Base-by-base conservation (phyloP, 1,140 invertebrate species). In the Cydia pomonella region DNA sequence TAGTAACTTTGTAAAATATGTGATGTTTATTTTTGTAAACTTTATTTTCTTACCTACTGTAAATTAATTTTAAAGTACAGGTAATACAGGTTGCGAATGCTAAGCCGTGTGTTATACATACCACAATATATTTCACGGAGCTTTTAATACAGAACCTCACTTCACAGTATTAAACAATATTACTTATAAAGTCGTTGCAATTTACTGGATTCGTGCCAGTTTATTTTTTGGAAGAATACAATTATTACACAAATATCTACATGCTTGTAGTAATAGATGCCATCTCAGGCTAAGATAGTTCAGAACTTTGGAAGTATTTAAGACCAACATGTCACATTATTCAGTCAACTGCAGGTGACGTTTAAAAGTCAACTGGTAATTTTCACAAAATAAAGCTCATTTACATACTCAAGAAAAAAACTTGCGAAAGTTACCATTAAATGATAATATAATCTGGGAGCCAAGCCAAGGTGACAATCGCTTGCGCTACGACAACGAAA, bases 361-460 rank as follows among this genome's bases (percentile, higher is more conserved):
- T 23, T 59, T n/a, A 59, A 10, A 59, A 27, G 63, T 66, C 13
- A 33, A 27, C 16, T 66, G 63, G 18, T 29, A 66, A 29, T 66
- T 66, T 64, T n/a, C n/a, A 72, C 71, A 72, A 72, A 21, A 23
- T 23, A 12, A 23, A 59, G 53, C 21, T 59, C 53, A 59, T 3
- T 59, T 59, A 23, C 16, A 23, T 12, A 59, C 53, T 23, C 53
- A 59, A 18, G 23, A 59, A 7, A 23, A 59, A 59, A 21, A 59
- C 21, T 59, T 59, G 53, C n/a, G 53, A 59, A 59, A 59, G 53
- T 23, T 59, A 59, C 21, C 53, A 59, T 59, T 50, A 10, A 21
- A 38, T 76, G 38, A 73, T 59, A 5, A 59, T 29, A 21, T 44
- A 33, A n/a, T n/a, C n/a, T n/a, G n/a, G n/a, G n/a, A n/a, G n/a